Conservation (phyloP, 2,888 invertebrate species). For the Eurois occulta region DNA sequence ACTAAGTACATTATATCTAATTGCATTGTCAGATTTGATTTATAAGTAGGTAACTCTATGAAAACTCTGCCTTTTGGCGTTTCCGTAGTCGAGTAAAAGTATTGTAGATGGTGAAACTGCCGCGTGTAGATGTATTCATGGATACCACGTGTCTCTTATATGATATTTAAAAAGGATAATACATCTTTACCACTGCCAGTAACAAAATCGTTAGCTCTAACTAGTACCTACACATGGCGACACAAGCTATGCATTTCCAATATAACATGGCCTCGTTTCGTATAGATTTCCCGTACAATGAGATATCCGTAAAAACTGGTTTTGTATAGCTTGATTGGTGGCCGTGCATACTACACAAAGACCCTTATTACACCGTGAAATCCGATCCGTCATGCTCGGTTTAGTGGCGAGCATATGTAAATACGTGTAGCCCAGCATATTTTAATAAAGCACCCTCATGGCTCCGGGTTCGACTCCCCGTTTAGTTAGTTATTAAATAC, state of each 20-base stretch:
- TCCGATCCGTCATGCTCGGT: conserved; percentile 66
- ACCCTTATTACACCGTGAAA: conserved; percentile 60
- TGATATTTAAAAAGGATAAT: background rate
- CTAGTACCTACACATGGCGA: background rate
- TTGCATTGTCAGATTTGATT: no score
- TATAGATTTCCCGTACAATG: background rate
- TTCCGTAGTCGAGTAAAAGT: no score
- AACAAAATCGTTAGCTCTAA: conserved; percentile 8
- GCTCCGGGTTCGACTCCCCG: conserved; percentile 74
- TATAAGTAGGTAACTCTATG: no score
- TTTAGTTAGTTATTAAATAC: conserved; percentile 86
- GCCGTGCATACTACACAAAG: background rate
- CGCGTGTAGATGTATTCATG: no score
- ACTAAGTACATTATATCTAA: no score
- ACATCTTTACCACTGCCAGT: background rate
- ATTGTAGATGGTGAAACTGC: no score
- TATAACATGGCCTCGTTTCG: no score
- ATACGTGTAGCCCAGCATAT: conserved; percentile 81
- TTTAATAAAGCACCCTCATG: conserved; percentile 81
- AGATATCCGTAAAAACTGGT: background rate
- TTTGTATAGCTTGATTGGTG: background rate
- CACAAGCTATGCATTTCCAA: no score
- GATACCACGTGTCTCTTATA: no score
- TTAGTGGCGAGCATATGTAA: conserved; percentile 79
- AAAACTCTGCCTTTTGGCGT: no score